Evolutionary conservation across 2,797 vertebrate genomes (phyloP), one percentile per base, ranked within the genome.

Genomic region (Melanotaenia pygmaea): DNA sequence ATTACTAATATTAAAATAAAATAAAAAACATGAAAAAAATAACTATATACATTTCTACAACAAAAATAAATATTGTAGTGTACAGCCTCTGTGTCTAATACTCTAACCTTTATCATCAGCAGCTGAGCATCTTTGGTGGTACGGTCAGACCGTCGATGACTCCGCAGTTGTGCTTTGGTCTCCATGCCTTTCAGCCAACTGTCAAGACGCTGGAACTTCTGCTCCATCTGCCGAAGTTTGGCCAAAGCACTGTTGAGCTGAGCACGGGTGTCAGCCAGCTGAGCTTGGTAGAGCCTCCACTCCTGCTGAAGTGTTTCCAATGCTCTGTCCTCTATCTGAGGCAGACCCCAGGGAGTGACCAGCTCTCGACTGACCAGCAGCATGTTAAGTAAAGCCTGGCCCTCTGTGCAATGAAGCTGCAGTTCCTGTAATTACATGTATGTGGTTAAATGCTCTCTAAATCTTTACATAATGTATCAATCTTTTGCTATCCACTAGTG

Each of bases 181-280:
- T 99, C 97, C 87, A 97, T 94, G 56, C 86, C 91, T 38, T 89
- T 94, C 22, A 99, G 92, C 98, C 98, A 99, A n/a, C 94, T 94
- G 84, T 98, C 95, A 5, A 97, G 92, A 58, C 95, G 94, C 88
- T 97, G 95, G 68, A 96, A 95, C 89, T 96, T 97, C 74, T 95
- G 95, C 81, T 98, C 97, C 93, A 98, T 95, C 83, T 96, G 93
- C 24, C 96, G 94, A 18, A 98, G 82, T 76, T 94, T 97, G 91
- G 94, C 95, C 72, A 98, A 88, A 8, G 94, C 87, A 1, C 92
- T 90, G 85, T 97, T 97, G 77, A 98, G 90, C 50, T 94, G 95
- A 18, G 91, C 91, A 40, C 95, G 94, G 10, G 94, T 94, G 79
- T 97, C 97, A 0, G 92, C 88, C 70, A 99, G 94, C 3, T 89